phyloP scores from a whole-genome alignment of 37 sponge, comb jelly and placozoan species.

The Eunapius fragilis region DNA sequence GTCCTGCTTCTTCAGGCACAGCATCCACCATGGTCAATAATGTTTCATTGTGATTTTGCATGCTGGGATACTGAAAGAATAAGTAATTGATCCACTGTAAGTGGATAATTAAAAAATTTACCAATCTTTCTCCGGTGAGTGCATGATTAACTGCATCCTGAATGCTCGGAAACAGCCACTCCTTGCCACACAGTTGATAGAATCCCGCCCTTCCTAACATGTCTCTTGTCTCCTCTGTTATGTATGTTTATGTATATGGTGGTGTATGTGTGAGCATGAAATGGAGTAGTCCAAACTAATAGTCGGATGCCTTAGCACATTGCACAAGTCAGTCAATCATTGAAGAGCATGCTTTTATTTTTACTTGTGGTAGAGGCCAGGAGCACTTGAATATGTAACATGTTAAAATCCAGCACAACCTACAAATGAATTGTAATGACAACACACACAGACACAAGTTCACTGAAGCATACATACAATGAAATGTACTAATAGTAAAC shows the following conservation, averaged over 20 bases:
- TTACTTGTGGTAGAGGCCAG: constrained; percentile 67
- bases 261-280: background rate
- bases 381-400: constrained; percentile 55
- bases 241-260: background rate
- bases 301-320: background rate
- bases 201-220: constrained; percentile 68
- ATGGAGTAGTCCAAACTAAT: background rate
- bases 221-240: constrained; percentile 64
- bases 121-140: constrained; percentile 20
- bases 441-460: too few species aligned
- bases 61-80: background rate
- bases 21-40: too few species aligned
- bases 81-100: background rate
- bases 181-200: constrained; percentile 68
- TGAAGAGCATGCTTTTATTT: too few species aligned
- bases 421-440: background rate
- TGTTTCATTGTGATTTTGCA: background rate
- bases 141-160: constrained; percentile 64
- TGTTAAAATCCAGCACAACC: constrained; percentile 53
- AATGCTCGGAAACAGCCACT: constrained; percentile 83
- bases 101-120: background rate
- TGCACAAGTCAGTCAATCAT: too few species aligned
- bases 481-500: background rate
- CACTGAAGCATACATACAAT: too few species aligned
- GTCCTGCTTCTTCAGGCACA: too few species aligned